Percentiles rank a stretch among this genome's conserved stretches.
Evolutionary conservation across 2,113 vertebrate species (phyloP).

Genomic region (Gambusia holbrooki): DNA sequence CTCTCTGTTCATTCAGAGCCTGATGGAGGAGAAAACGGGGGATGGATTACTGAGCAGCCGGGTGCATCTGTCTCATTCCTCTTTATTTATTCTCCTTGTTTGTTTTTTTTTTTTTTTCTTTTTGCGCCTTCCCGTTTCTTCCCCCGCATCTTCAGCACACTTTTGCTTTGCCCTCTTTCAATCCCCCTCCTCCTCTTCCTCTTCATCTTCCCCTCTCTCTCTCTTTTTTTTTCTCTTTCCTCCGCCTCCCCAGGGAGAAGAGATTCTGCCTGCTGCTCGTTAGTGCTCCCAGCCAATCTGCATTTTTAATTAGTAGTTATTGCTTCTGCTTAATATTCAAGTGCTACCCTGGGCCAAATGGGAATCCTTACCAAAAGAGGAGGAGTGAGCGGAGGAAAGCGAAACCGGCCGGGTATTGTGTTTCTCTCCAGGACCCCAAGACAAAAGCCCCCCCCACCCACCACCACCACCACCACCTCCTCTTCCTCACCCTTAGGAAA

Average conservation of each 20-base stretch:
- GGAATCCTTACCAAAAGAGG: slow-evolving; percentile 79
- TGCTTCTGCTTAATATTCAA: slow-evolving; percentile 88
- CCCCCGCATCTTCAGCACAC: slow-evolving; percentile 73
- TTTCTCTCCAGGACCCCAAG: slow-evolving; percentile 82
- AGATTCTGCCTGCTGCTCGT: slow-evolving; percentile 85
- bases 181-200: slow-evolving; percentile 44
- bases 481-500: slow-evolving; percentile 76
- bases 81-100: slow-evolving; percentile 80
- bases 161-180: slow-evolving; percentile 72
- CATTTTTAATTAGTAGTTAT: slow-evolving; percentile 89
- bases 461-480: slow-evolving; percentile 16
- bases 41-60: slow-evolving; percentile 69
- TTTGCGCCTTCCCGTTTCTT: slow-evolving; percentile 46
- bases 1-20: slow-evolving; percentile 40
- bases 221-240: slow-evolving; percentile 44
- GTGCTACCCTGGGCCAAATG: slow-evolving; percentile 85
- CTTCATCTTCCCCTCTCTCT: slow-evolving; percentile 30
- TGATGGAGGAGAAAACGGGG: slow-evolving; percentile 23
- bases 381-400: slow-evolving; percentile 67
- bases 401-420: slow-evolving; percentile 83
- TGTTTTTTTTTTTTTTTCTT: slow-evolving; percentile 55
- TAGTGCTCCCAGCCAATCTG: slow-evolving; percentile 85
- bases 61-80: slow-evolving; percentile 76
- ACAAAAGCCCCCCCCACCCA: slow-evolving; percentile 74
- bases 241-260: slow-evolving; percentile 77